Evolutionary conservation across 2,113 vertebrate genomes (phyloP).

Genomic region (Tapirus terrestris): DNA sequence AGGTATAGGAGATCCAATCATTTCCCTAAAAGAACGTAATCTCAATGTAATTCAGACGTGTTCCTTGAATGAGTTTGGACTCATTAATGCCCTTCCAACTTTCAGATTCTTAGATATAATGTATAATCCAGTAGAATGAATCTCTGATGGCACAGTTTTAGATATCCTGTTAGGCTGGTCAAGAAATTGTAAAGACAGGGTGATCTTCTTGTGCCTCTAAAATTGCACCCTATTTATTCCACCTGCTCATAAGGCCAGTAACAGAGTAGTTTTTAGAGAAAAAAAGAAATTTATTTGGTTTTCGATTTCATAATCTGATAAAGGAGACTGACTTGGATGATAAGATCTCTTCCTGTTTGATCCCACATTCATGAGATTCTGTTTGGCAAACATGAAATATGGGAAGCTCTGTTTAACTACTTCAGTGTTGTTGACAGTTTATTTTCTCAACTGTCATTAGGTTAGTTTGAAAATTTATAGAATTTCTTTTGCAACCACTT

Average conservation of each 20-base stretch:
- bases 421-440: neutral
- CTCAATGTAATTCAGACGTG: neutral
- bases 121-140: neutral
- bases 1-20: neutral
- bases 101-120: neutral
- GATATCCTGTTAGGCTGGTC: neutral
- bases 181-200: neutral
- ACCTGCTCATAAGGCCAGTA: neutral
- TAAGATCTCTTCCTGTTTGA: neutral
- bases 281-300: neutral
- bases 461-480: neutral
- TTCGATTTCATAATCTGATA: constrained; percentile 23
- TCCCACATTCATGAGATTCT: neutral
- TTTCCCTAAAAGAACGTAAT: neutral
- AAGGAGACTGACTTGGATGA: neutral
- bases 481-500: constrained; percentile 35
- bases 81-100: neutral
- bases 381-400: neutral
- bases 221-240: neutral
- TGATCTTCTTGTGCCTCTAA: neutral
- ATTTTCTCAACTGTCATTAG: constrained; percentile 42
- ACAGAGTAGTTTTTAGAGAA: neutral
- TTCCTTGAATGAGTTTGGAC: neutral
- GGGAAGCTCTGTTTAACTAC: neutral
- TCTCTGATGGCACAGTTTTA: neutral